phyloP scores from a whole-genome alignment of 2,797 vertebrate species.

The Helostoma temminkii region DNA sequence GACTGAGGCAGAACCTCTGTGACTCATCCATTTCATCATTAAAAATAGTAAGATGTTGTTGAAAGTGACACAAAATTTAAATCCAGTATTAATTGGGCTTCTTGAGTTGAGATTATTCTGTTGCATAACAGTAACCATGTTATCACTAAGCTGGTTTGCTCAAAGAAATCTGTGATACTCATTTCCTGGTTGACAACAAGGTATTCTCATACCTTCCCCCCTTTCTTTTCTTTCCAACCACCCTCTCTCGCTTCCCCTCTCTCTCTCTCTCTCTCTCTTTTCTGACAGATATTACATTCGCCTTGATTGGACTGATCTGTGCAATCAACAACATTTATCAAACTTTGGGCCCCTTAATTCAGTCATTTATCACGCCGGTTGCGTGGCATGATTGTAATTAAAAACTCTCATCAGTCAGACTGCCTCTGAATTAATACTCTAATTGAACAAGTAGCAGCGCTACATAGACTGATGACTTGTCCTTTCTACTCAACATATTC shows the following conservation, averaged over 20 bases:
- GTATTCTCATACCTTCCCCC: too few species aligned
- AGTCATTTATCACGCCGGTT: constrained; percentile 65
- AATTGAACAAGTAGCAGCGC: constrained; percentile 61
- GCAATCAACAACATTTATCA: constrained; percentile 76
- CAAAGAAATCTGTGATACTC: too few species aligned
- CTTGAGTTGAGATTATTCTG: too few species aligned
- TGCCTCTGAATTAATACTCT: constrained; percentile 49
- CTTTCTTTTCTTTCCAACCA: too few species aligned
- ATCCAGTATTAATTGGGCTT: too few species aligned
- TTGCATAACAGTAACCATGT: too few species aligned
- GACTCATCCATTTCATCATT: too few species aligned
- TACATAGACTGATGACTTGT: constrained; percentile 46
- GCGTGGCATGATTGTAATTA: constrained; percentile 66
- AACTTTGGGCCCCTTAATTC: constrained; percentile 65
- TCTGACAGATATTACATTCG: constrained; percentile 25
- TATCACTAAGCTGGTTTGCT: too few species aligned
- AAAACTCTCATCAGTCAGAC: constrained; percentile 61
- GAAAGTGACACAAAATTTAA: too few species aligned
- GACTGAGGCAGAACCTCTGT: too few species aligned
- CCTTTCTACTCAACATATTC: constrained; percentile 29
- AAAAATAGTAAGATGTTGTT: too few species aligned
- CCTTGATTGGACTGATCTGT: constrained; percentile 59
- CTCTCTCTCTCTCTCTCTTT: neutral
- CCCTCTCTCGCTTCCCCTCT: neutral
- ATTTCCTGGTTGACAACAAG: too few species aligned